Percentiles rank a stretch among this genome's conserved stretches.
These are phyloP conservation scores for Nilaparvata lugens DNA, from an alignment of 1,140 invertebrate species.

Conservation along the genomic window DNA sequence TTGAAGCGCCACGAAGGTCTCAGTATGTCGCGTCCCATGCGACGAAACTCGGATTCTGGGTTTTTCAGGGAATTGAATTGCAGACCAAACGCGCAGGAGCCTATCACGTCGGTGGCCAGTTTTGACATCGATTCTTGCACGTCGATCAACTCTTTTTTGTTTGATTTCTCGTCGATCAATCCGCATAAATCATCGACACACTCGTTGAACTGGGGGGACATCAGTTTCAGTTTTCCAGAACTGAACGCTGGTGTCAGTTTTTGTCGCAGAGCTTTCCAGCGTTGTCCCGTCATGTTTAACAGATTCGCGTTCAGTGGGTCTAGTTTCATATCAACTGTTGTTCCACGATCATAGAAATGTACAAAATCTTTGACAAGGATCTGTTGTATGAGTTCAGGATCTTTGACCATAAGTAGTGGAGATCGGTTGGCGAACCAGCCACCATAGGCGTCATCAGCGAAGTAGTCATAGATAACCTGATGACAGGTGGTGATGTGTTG, in stretches of 20 bases:
- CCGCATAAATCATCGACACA: constrained; percentile 6
- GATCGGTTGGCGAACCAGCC: constrained; percentile 20
- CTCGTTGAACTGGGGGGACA: constrained; percentile 25
- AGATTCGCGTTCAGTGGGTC: constrained; percentile 26
- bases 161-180: background rate
- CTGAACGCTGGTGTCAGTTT: constrained; percentile 30
- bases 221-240: constrained; percentile 26
- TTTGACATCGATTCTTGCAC: constrained; percentile 37
- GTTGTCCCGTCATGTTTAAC: constrained; percentile 27
- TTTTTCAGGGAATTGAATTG: constrained; percentile 41
- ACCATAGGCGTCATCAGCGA: constrained; percentile 15
- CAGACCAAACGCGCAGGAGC: constrained; percentile 45
- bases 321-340: constrained; percentile 22
- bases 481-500: constrained; percentile 4
- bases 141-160: constrained; percentile 27
- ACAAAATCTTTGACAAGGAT: constrained; percentile 42
- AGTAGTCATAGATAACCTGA: constrained; percentile 14
- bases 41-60: constrained; percentile 39
- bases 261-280: constrained; percentile 34
- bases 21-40: constrained; percentile 36
- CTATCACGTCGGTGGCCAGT: constrained; percentile 47
- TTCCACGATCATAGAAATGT: constrained; percentile 35
- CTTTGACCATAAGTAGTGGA: constrained; percentile 34
- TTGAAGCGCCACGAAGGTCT: constrained; percentile 29
- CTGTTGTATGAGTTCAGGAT: constrained; percentile 38